Percentiles rank a stretch among this genome's conserved stretches.
Evolutionary conservation across 2,888 invertebrate species (phyloP).

Genomic region (Corbicula japonica): DNA sequence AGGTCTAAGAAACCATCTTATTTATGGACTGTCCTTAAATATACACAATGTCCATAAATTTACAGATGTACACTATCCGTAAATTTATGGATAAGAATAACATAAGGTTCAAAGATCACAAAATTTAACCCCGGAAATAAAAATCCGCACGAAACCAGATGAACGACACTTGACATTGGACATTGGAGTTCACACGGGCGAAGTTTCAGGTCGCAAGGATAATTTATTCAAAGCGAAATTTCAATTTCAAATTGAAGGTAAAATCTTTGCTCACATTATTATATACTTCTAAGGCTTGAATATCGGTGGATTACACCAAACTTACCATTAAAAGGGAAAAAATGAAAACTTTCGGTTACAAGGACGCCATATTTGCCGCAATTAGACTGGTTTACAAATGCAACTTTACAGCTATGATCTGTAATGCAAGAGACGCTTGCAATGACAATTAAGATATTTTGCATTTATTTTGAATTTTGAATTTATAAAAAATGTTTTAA

Average conservation of each 20-base stretch:
- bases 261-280: background rate
- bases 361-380: background rate
- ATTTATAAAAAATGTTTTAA: no score
- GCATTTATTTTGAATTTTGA: background rate
- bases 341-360: background rate
- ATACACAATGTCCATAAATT: no score
- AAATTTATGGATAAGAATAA: slow-evolving; percentile 1
- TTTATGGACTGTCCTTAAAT: no score
- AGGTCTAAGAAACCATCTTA: no score
- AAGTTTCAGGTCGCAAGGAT: background rate
- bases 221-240: background rate
- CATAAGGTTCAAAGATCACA: background rate
- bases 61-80: background rate
- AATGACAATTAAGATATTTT: background rate
- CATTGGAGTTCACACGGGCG: background rate
- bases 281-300: background rate
- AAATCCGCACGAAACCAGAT: slow-evolving; percentile 1
- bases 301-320: background rate
- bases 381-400: slow-evolving; percentile 2
- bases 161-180: no score
- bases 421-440: background rate
- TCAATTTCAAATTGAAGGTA: background rate
- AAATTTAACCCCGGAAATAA: background rate
- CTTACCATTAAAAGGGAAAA: no score
- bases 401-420: background rate